Conservation (phyloP, 2,113 vertebrate species). For the Romanogobio albipinnatus region DNA sequence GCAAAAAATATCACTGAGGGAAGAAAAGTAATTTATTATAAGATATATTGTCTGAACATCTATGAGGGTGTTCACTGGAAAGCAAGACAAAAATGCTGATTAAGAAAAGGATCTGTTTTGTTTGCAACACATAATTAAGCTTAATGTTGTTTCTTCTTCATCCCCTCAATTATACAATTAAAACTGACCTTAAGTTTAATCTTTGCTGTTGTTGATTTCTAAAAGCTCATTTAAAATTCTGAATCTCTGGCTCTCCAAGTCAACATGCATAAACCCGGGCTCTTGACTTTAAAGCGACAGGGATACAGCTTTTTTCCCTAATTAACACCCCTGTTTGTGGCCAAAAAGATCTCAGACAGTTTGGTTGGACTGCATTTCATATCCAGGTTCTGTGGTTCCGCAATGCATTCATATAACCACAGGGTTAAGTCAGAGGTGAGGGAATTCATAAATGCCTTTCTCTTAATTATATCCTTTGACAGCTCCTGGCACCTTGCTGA, state of each 20-base stretch:
- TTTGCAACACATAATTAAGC: conserved; percentile 8
- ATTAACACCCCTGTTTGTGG: conserved; percentile 35
- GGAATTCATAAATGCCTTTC: conserved; percentile 50
- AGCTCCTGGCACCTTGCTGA: conserved; percentile 54
- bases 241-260: not conserved
- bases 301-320: not conserved
- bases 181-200: not conserved
- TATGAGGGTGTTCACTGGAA: not conserved
- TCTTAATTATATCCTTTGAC: conserved; percentile 60
- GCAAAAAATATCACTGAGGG: not conserved
- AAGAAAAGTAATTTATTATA: not conserved
- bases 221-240: conserved; percentile 5
- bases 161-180: not conserved
- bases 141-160: not conserved
- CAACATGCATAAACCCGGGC: not conserved
- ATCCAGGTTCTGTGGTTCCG: not conserved
- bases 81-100: not conserved
- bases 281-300: conserved; percentile 5
- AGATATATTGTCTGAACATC: no score
- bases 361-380: not conserved
- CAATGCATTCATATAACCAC: conserved; percentile 52
- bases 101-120: not conserved
- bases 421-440: conserved; percentile 51
- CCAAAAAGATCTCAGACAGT: conserved; percentile 34
- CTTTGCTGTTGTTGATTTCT: conserved; percentile 15